Evolutionary conservation across 2,797 vertebrate genomes (phyloP).

Genomic region (Lithobates pipiens): DNA sequence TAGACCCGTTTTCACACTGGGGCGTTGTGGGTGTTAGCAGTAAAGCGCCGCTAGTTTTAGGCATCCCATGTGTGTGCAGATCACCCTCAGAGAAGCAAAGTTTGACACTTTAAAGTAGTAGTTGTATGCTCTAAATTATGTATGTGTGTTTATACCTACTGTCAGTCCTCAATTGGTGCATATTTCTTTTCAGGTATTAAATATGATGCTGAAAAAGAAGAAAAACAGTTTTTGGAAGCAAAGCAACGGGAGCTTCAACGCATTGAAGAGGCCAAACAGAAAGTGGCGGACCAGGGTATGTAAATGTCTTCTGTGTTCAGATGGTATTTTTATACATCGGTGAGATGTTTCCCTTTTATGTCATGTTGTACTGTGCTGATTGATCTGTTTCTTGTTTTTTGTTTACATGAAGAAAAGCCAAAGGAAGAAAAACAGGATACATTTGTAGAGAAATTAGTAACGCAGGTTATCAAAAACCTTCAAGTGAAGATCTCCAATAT

Average conservation of each 20-base stretch:
- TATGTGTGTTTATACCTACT: no score
- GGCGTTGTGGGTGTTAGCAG: no score
- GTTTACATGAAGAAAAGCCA: conserved; percentile 79
- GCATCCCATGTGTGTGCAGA: no score
- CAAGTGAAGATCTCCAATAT: conserved; percentile 97
- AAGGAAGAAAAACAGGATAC: conserved; percentile 89
- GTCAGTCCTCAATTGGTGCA: not conserved
- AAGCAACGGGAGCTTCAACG: conserved; percentile 91
- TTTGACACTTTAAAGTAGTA: no score
- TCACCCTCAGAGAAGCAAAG: no score
- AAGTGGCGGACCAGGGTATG: conserved; percentile 91
- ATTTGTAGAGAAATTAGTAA: conserved; percentile 94
- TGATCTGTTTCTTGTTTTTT: not conserved
- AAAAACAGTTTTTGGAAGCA: conserved; percentile 88
- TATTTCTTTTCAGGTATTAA: conserved; percentile 83
- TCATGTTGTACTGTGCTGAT: not conserved
- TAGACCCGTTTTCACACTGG: no score
- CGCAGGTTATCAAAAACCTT: conserved; percentile 98
- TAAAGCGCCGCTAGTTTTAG: no score
- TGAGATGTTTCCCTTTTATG: not conserved
- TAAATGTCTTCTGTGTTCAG: not conserved
- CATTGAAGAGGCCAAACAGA: conserved; percentile 95
- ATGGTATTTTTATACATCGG: not conserved
- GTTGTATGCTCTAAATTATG: no score
- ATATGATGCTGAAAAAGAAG: conserved; percentile 95